Base-by-base conservation (phyloP, 1,140 invertebrate genomes). In the Plectus sambesii region DNA sequence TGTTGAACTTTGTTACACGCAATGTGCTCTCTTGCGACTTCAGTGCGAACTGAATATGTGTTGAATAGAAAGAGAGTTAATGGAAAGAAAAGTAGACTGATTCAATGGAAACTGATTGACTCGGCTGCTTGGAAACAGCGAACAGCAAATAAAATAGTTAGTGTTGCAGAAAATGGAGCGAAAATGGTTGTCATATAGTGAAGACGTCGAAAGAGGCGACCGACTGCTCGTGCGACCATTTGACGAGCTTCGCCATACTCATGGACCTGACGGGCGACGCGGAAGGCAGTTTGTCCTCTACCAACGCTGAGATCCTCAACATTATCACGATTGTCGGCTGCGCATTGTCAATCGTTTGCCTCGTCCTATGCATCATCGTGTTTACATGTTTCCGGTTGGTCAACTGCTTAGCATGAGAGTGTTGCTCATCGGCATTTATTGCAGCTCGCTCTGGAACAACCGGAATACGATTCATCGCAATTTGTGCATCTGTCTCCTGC, bases 391-490 rank as follows among this genome's bases (percentile, higher is more conserved):
- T 62, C 44, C 44, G 54, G 36, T 55, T 26, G 19, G 25, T 40
- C n/a, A 38, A 27, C 42, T 49, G 17, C n/a, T 36, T 20, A 33
- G n/a, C 37, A 24, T 45, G 17, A 29, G 29, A 45, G 22, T n/a
- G 24, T 23, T 26, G 26, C 29, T 37, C 5, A 42, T 22, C 33
- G 25, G 5, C 22, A n/a, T 24, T 24, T 44, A 30, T 76, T 79
- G 26, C 77, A 90, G 85, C 54, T 71, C 69, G 38, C 58, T 74
- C 3, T 64, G 70, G 47, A 71, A 70, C 60, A 85, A 92, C 68
- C 79, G 88, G 49, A 85, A 83, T 35, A 82, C 84, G 50, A 94
- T 96, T 60, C 88, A 94, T 77, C 88, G 87, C 75, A 90, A 93
- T 73, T 78, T 96, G 47, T 90, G 86, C 71, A 73, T 85, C 36